Base-by-base conservation (phyloP, 1,140 invertebrate genomes). In the Teleopsis dalmanni region DNA sequence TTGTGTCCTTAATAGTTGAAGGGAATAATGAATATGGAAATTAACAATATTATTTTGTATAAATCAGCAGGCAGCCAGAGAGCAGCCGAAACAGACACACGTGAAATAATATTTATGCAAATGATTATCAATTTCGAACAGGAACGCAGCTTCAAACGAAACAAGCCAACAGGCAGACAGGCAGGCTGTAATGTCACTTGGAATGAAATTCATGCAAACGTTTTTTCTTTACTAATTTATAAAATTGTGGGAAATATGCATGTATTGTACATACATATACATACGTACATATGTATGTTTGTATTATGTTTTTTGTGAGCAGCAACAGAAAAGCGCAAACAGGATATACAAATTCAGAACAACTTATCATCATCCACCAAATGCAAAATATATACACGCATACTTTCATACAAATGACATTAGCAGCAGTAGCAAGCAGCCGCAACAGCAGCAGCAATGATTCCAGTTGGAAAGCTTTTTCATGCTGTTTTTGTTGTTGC, bases 71-170 rank as follows among this genome's bases (percentile, higher is more conserved):
- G n/a, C n/a, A n/a, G n/a, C n/a, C n/a, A n/a, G n/a, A n/a, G n/a
- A n/a, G n/a, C n/a, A n/a, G n/a, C n/a, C n/a, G n/a, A 18, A 18
- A 25, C 38, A 48, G 16, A 23, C 47, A 50, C 25, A 50, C 34
- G 25, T 42, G 26, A 26, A 43, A 34, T 26, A 26, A 47, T 51
- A 51, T 51, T 51, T 51, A 51, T 51, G 50, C 50, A 51, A 51
- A 51, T 51, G 50, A 51, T 51, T 51, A 51, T 51, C 50, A 51
- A 51, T 46, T 51, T 51, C 38, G 50, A 51, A 51, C 44, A 51
- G 50, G 50, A 47, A 34, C 36, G 44, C 50, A 51, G 50, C 37
- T 26, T 13, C 29, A 19, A 45, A 35, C 26, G 23, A 35, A 19
- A 13, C 27, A 23, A 23, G 27, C 27, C 19, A 9, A 6, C 18